Base-by-base conservation (phyloP, 2,113 vertebrate genomes). In the Prunella fulvescens region DNA sequence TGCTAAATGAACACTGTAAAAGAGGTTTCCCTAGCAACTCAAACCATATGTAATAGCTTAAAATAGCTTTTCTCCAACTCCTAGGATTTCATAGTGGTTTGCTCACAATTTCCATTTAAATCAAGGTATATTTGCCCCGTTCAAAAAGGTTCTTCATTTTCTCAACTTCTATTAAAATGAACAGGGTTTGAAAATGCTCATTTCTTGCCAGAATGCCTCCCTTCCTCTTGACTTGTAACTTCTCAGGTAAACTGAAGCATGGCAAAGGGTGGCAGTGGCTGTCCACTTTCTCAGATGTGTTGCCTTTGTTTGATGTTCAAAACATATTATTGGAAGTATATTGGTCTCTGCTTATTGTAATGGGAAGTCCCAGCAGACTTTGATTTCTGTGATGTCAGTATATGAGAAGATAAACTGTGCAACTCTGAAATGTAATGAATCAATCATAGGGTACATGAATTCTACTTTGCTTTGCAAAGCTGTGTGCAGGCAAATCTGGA, bases 11-110 rank as follows among this genome's bases (percentile, higher is more conserved):
- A 17, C 95, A 35, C 86, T 88, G 81, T 24, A 91, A 31, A 78
- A 79, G 87, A 95, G 84, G 97, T 97, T 97, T 97, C 97, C 97
- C 87, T 97, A 92, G 97, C 95, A 97, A 97, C 97, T 3, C 88
- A 88, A 95, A 73, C 92, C 94, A 92, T 96, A 96, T 82, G 93
- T 84, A 96, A 94, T 74, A 58, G 80, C 97, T 95, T 80, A 96
- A 93, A 98, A 97, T 97, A 97, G 95, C 91, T 85, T 73, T 92
- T 90, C 89, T 88, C 48, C 86, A 92, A 78, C 94, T 96, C 93
- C 65, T 86, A 86, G 86, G 96, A 92, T 94, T 93, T 94, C 61
- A 87, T 88, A 58, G 81, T 40, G 58, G 65, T 82, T 94, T 84
- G 76, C 88, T 93, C 86, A 74, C 39, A 40, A 81, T 94, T 96